Evolutionary conservation across 2,888 invertebrate species (phyloP).

Genomic region (Pollenia amentaria): DNA sequence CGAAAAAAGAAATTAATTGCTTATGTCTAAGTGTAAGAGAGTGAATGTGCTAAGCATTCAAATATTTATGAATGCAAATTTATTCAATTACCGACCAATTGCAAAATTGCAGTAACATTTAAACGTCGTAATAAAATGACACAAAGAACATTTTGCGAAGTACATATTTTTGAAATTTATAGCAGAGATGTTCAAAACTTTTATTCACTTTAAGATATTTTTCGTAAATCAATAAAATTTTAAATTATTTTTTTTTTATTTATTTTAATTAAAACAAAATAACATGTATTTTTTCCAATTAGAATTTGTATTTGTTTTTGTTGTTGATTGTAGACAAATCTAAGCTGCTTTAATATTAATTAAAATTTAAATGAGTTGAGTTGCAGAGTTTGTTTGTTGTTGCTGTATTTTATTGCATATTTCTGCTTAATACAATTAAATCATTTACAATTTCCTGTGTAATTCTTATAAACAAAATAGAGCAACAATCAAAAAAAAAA

Average conservation of each 20-base stretch:
- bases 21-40: background rate
- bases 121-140: conserved; percentile 5
- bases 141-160: background rate
- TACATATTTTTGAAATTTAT: too few species aligned
- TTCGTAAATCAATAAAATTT: background rate
- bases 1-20: background rate
- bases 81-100: conserved; percentile 52
- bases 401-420: conserved; percentile 2
- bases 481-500: background rate
- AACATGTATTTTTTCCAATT: background rate
- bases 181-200: too few species aligned
- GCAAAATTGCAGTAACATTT: conserved; percentile 22
- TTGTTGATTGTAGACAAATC: conserved; percentile 36
- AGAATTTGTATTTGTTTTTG: conserved; percentile 20
- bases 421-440: conserved; percentile 69
- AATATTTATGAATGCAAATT: conserved; percentile 21
- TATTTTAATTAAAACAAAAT: conserved; percentile 10
- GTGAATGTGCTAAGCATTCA: background rate
- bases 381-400: conserved; percentile 14
- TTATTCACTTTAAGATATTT: background rate
- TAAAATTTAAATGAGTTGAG: conserved; percentile 64
- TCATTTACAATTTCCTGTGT: conserved; percentile 76
- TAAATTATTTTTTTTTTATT: background rate
- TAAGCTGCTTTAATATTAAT: conserved; percentile 62
- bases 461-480: conserved; percentile 43